phyloP scores from a whole-genome alignment of 2,888 invertebrate genomes.

The Lasioglossum marginatum region DNA sequence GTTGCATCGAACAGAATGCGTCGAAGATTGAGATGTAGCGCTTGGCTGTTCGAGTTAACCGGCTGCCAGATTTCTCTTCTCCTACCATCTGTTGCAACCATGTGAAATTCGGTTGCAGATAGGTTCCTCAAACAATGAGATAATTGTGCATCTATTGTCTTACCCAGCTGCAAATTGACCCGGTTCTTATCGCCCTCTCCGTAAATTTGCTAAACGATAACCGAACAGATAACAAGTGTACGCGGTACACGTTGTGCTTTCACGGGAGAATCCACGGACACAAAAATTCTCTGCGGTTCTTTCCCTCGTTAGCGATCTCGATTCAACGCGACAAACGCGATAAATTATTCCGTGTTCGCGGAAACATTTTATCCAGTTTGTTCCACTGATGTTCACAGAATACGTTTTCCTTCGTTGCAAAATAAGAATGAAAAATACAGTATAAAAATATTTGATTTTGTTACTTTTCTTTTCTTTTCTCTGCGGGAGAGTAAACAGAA shows the following conservation, averaged over 20 bases:
- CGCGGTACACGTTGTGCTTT: neutral
- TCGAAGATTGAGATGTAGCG: constrained; percentile 33
- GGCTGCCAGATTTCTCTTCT: constrained; percentile 26
- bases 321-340: neutral
- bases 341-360: neutral
- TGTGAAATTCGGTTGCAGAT: constrained; percentile 33
- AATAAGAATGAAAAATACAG: too few relatives aligned
- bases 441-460: too few relatives aligned
- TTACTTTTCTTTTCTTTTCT: neutral
- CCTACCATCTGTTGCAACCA: constrained; percentile 20
- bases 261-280: neutral
- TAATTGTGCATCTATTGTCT: constrained; percentile 8
- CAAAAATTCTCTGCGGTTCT: neutral
- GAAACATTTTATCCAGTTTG: neutral
- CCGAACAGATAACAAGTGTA: neutral
- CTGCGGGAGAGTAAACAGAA: neutral
- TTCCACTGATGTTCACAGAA: neutral
- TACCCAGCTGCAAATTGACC: constrained; percentile 1
- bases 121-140: constrained; percentile 17
- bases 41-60: constrained; percentile 17
- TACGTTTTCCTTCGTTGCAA: too few relatives aligned
- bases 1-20: neutral
- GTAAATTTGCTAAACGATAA: neutral
- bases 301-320: neutral
- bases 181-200: neutral